Evolutionary conservation across 2,797 vertebrate species (phyloP), one percentile per base, ranked within the genome.

Genomic region (Hozukius guyotensis): DNA sequence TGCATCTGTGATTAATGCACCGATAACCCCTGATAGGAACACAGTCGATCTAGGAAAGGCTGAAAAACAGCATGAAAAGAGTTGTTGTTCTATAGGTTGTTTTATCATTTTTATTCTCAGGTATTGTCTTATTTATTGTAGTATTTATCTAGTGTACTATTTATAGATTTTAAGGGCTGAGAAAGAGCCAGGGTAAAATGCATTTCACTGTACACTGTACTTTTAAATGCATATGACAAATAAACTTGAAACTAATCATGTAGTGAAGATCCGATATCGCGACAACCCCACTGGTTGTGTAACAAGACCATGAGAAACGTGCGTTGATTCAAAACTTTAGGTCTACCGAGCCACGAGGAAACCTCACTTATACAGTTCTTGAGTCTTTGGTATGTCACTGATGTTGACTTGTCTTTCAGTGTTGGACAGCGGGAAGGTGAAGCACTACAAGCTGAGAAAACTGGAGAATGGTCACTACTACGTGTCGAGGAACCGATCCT

Each of bases 401-500:
- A 46, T 75, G 64, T 34, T 52, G 34, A 3, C 22, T 31, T 86
- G 6, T 90, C 18, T 95, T 95, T 75, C 75, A 99, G 98, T 99
- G 89, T 94, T 97, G 89, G 94, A 98, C 92, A 81, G 63, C 14
- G 87, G 69, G 0, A 91, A 10, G 65, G 97, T 98, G 89, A 99
- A 97, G 89, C 98, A 99, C 93, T 99, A 99, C 92, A 97, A 96
- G 85, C 92, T 99, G 75, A 95, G 9, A 82, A 96, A 56, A 81
- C 25, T 87, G 64, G 96, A 97, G 0, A 93, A 83, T 20, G 97
- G 95, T 2, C 90, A 82, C 0, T 97, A 96, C 94, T 99, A 77
- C 61, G 89, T 99, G 65, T 94, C 95, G 0, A 94, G 8, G 77
- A 89, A 3, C 77, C 94, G 14, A 80, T 67, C 29, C 11, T 99